These are phyloP conservation scores for Zygaena filipendulae DNA, from an alignment of 2,888 invertebrate species.

Conservation along the genomic window DNA sequence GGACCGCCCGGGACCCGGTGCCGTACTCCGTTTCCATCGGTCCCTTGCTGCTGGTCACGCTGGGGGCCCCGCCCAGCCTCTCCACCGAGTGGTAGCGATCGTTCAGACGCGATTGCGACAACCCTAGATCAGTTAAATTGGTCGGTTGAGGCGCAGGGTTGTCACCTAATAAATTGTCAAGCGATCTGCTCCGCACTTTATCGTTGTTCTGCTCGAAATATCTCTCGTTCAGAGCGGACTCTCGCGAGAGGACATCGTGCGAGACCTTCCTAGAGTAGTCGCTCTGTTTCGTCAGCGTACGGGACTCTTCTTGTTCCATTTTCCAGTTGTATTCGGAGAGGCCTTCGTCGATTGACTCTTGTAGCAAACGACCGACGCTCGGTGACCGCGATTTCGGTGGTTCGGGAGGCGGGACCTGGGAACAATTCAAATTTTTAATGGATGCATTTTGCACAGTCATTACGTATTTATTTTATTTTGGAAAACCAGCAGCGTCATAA, in stretches of 20 bases:
- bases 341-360: slow-evolving; percentile 53
- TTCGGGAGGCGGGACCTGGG: slow-evolving; percentile 74
- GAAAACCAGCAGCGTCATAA: too few relatives aligned
- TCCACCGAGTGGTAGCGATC: slow-evolving; percentile 91
- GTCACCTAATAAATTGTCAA: slow-evolving; percentile 84
- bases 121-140: slow-evolving; percentile 77
- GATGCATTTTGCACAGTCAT: neutral
- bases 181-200: slow-evolving; percentile 80
- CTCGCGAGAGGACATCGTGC: slow-evolving; percentile 80
- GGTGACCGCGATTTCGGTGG: slow-evolving; percentile 68
- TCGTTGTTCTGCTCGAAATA: slow-evolving; percentile 82
- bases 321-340: slow-evolving; percentile 57
- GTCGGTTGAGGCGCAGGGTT: slow-evolving; percentile 70
- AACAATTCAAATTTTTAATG: slow-evolving; percentile 4
- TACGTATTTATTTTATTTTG: too few relatives aligned
- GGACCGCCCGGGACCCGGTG: slow-evolving; percentile 62
- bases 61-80: slow-evolving; percentile 73
- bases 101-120: slow-evolving; percentile 88
- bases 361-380: slow-evolving; percentile 54
- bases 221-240: slow-evolving; percentile 87
- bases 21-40: slow-evolving; percentile 78
- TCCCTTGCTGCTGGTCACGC: slow-evolving; percentile 65
- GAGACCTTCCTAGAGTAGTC: slow-evolving; percentile 72
- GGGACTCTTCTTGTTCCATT: slow-evolving; percentile 39
- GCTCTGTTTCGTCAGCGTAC: slow-evolving; percentile 25